Base-by-base conservation (phyloP, 2,888 invertebrate genomes). In the Cheilosia impressa region DNA sequence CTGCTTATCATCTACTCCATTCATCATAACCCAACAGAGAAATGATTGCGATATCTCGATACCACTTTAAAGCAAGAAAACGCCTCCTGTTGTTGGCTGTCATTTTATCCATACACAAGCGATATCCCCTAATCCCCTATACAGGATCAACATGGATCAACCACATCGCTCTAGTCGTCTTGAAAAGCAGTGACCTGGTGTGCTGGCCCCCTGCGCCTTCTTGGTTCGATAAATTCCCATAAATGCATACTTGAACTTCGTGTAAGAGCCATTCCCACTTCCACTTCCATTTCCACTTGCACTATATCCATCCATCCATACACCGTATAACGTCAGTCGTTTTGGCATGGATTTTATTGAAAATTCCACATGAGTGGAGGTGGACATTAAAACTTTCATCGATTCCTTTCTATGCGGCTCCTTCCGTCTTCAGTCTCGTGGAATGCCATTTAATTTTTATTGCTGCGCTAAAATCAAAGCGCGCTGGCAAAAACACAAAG, bases 381-480 rank as follows among this genome's bases (percentile, higher is more conserved):
- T 81, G 85, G 81, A 85, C 85, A 85, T 85, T 85, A 85, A 85
- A 85, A 85, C 76, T 81, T 85, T 77, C 80, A 85, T 85, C 77
- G 85, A 81, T 77, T 85, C 60, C 53, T 55, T 65, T 71, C 55
- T 55, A 66, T 65, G 60, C 27, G 60, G 31, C 62, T 66, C 47
- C 38, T 45, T 68, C 65, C 63, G 57, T 69, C 66, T 53, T 62
- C 52, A 77, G 62, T 81, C 76, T 66, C 57, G 1, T 15, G 71
- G 72, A 85, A 81, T 81, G 66, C 52, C 81, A 85, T 85, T 81
- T 81, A 76, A 81, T 81, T 81, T 81, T 85, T 85, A 85, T 81
- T 85, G 81, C 76, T 81, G 65, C 66, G 71, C 75, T 78, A 69
- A 78, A 78, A 78, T 63, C 77, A 78, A 78, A 78, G 38, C 38